A percentile compares a stretch with the other conserved stretches of the same genome.
Conservation (phyloP, 53 echinoderm and acorn worm genomes). For the Henricia sp. region DNA sequence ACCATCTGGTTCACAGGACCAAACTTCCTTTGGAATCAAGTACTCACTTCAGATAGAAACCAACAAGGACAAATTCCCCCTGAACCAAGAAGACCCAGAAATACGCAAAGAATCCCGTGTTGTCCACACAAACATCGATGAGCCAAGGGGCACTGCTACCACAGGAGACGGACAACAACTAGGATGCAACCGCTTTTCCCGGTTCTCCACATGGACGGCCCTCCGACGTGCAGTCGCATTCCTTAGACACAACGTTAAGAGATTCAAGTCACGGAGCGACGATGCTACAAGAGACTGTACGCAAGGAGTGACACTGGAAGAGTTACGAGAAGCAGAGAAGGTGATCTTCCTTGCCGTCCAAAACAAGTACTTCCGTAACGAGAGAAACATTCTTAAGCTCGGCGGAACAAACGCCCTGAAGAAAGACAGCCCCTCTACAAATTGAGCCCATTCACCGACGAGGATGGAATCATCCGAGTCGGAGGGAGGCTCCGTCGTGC, state of each 20-base stretch:
- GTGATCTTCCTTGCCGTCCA: background rate
- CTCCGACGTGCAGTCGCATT: constrained; percentile 50
- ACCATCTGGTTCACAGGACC: constrained; percentile 55
- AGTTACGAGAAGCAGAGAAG: background rate
- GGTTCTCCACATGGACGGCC: constrained; percentile 42
- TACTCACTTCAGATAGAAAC: background rate
- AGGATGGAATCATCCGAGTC: background rate
- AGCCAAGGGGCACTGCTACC: background rate
- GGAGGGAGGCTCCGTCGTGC: constrained; percentile 48
- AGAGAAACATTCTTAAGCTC: no score
- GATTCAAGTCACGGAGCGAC: no score
- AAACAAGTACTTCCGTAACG: background rate
- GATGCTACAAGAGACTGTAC: no score
- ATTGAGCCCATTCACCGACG: constrained; percentile 6
- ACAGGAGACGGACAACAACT: background rate
- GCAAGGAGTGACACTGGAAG: no score
- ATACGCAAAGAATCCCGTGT: constrained; percentile 18
- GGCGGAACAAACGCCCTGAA: no score
- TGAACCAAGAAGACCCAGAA: constrained; percentile 46
- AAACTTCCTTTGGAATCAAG: constrained; percentile 43
- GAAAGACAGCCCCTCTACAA: constrained; percentile 24
- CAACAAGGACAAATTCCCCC: background rate
- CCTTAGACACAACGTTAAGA: no score
- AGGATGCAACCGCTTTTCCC: constrained; percentile 36
- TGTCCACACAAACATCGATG: background rate